These are phyloP conservation scores for Pheosia gnoma DNA, from an alignment of 2,888 invertebrate species.

Conservation along the genomic window DNA sequence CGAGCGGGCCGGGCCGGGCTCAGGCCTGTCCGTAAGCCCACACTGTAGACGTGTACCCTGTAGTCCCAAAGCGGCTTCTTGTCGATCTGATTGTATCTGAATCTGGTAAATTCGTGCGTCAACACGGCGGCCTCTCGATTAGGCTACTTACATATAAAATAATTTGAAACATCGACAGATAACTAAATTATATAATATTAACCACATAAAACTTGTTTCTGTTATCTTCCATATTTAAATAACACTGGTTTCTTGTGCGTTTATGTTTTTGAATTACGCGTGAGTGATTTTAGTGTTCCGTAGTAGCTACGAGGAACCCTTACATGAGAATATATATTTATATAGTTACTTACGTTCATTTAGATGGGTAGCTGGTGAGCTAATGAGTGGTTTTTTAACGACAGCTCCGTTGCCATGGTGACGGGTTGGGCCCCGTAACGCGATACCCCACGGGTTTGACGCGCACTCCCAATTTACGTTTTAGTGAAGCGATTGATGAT, in stretches of 20 bases:
- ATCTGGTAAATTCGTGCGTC: conserved; percentile 73
- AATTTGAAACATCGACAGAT: conserved; percentile 69
- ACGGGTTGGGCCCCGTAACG: conserved; percentile 57
- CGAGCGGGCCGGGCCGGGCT: conserved; percentile 40
- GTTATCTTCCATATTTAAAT: conserved; percentile 39
- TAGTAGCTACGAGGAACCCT: too few species aligned
- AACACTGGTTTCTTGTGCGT: conserved; percentile 23
- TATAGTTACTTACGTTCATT: conserved; percentile 31
- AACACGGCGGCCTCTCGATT: conserved; percentile 70
- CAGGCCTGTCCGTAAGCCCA: conserved; percentile 65
- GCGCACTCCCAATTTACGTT: conserved; percentile 69
- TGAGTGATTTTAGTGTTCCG: conserved; percentile 37
- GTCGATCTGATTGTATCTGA: conserved; percentile 76
- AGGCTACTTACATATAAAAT: conserved; percentile 70
- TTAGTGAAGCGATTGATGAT: conserved; percentile 74
- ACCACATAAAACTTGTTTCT: conserved; percentile 36
- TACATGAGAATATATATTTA: too few species aligned
- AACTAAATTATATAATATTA: conserved; percentile 53
- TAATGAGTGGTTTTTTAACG: conserved; percentile 46
- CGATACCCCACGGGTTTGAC: conserved; percentile 61
- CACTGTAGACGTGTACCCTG: conserved; percentile 72
- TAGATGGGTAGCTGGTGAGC: conserved; percentile 18
- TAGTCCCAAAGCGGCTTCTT: conserved; percentile 67
- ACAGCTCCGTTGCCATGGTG: conserved; percentile 52
- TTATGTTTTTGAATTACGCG: conserved; percentile 36